Percentiles rank a stretch among this genome's conserved stretches.
These are phyloP conservation scores for Ochropleura plecta DNA, from an alignment of 2,888 invertebrate genomes.

Conservation along the genomic window DNA sequence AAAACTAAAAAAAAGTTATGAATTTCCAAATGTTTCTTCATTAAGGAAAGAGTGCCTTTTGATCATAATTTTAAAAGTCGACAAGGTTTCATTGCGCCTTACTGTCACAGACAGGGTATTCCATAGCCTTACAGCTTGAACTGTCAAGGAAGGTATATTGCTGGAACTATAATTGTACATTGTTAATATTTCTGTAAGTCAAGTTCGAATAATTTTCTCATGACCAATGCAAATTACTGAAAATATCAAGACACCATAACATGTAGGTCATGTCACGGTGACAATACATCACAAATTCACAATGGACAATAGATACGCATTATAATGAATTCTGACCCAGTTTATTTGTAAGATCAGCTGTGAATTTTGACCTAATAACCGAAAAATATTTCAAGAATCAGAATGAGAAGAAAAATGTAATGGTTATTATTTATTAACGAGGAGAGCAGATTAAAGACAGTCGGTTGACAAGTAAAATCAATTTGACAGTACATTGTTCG, in stretches of 20 bases:
- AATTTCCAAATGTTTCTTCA: too few relatives aligned
- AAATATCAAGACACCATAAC: conserved; percentile 34
- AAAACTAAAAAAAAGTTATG: too few relatives aligned
- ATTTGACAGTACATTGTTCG: not conserved
- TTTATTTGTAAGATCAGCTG: conserved; percentile 33
- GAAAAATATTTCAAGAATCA: not conserved
- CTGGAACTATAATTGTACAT: too few relatives aligned
- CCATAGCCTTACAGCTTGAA: too few relatives aligned
- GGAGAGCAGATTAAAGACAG: not conserved
- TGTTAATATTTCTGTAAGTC: not conserved
- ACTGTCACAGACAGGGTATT: too few relatives aligned
- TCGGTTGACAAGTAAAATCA: not conserved
- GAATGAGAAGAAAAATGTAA: not conserved
- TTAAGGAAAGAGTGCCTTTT: too few relatives aligned
- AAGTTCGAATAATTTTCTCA: not conserved
- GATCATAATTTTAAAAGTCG: too few relatives aligned
- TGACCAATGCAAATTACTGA: conserved; percentile 27
- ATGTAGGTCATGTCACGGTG: conserved; percentile 41
- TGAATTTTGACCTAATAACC: conserved; percentile 33
- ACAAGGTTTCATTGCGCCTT: too few relatives aligned
- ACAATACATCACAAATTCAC: conserved; percentile 41
- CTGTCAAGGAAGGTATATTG: too few relatives aligned
- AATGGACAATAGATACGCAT: conserved; percentile 68
- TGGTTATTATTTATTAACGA: not conserved
- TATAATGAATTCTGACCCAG: conserved; percentile 46